phyloP scores from a whole-genome alignment of 2,888 invertebrate species.

The Sphinx pinastri region DNA sequence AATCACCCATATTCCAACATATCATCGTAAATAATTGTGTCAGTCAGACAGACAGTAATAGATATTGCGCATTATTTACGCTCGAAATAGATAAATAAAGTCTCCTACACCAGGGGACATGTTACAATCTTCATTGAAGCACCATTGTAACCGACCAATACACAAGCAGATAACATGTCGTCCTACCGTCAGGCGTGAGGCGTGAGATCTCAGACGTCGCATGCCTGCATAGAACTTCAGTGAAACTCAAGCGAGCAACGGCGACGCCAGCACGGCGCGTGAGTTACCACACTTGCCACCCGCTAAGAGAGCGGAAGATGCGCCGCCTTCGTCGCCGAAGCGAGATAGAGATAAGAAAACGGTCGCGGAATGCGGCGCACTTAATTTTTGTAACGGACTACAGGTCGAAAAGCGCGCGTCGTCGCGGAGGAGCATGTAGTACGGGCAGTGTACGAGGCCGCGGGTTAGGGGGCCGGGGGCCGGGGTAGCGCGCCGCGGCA shows the following conservation, averaged over 20 bases:
- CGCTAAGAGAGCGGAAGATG: slow-evolving; percentile 35
- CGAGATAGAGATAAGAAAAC: slow-evolving; percentile 64
- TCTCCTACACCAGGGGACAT: neutral
- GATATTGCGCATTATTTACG: neutral
- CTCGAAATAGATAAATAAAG: neutral
- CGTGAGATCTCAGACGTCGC: neutral
- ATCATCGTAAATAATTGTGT: neutral
- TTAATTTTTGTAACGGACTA: slow-evolving; percentile 83
- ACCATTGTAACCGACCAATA: neutral
- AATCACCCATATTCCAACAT: slow-evolving; percentile 18
- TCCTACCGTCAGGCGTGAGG: neutral
- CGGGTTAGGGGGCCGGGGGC: neutral
- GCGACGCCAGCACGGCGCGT: neutral
- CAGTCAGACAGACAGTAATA: slow-evolving; percentile 2
- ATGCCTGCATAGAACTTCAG: slow-evolving; percentile 3
- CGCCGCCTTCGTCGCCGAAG: slow-evolving; percentile 41
- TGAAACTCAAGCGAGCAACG: neutral
- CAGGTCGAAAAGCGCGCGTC: slow-evolving; percentile 79
- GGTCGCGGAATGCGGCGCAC: slow-evolving; percentile 80
- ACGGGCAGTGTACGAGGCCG: slow-evolving; percentile 48
- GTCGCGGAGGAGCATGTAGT: slow-evolving; percentile 72
- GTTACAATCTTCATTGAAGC: slow-evolving; percentile 10
- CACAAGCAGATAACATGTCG: neutral
- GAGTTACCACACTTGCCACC: slow-evolving; percentile 31
- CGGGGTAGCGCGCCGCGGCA: slow-evolving; percentile 37